A percentile compares a stretch with the other conserved stretches of the same genome.
These are phyloP conservation scores for Anseranas semipalmata DNA, from an alignment of 2,113 vertebrate genomes.

Conservation along the genomic window DNA sequence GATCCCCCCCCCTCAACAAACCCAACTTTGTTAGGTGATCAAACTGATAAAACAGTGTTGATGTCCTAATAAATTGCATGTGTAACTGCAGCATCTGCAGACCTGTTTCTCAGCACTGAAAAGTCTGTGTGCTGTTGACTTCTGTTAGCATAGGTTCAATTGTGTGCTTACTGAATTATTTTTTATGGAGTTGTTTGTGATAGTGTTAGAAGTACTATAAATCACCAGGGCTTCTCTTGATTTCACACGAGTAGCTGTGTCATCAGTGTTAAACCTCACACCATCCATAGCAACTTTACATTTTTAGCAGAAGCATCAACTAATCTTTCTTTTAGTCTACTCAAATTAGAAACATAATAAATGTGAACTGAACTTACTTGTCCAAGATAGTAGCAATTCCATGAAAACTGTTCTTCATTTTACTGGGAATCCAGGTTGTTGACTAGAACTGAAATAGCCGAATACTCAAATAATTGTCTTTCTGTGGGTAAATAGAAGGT, in stretches of 20 bases:
- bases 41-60: not conserved
- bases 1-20: too few relatives aligned
- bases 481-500: not conserved
- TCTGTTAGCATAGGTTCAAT: rapidly evolving
- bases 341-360: not conserved
- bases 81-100: not conserved
- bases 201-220: not conserved
- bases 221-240: not conserved
- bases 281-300: not conserved
- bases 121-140: not conserved
- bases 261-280: not conserved
- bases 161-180: not conserved
- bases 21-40: not conserved
- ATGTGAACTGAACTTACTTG: rapidly evolving
- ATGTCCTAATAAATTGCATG: not conserved
- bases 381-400: not conserved
- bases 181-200: not conserved
- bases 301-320: not conserved
- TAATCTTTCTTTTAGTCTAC: not conserved
- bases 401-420: not conserved
- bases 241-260: not conserved
- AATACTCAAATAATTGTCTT: not conserved
- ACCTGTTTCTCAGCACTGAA: not conserved
- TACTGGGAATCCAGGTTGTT: not conserved
- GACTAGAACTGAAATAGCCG: not conserved